These are phyloP conservation scores for Ruditapes philippinarum DNA, from an alignment of 1,140 invertebrate genomes.

Conservation along the genomic window DNA sequence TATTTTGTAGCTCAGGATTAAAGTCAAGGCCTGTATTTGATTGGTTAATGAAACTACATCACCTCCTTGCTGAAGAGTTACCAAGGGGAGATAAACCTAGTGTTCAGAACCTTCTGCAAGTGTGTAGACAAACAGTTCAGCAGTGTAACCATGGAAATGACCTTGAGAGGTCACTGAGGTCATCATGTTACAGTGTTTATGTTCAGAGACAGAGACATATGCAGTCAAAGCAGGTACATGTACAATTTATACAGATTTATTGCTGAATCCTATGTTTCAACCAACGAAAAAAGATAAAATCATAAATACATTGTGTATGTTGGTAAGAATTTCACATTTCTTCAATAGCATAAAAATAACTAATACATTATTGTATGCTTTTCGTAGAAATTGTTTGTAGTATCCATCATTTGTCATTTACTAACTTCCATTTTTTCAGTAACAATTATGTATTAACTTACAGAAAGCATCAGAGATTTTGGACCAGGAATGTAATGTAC, in stretches of 20 bases:
- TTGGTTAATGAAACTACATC: slow-evolving; percentile 79
- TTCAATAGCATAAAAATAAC: too few relatives aligned
- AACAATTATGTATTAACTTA: too few relatives aligned
- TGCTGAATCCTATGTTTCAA: too few relatives aligned
- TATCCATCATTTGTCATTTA: too few relatives aligned
- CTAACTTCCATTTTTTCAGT: too few relatives aligned
- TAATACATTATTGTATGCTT: too few relatives aligned
- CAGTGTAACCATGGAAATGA: slow-evolving; percentile 60
- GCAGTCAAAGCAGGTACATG: slow-evolving; percentile 50
- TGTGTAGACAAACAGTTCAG: slow-evolving; percentile 20
- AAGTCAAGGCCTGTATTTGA: slow-evolving; percentile 72
- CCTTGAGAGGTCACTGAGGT: slow-evolving; percentile 33
- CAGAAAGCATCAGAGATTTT: slow-evolving; percentile 31
- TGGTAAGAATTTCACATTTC: too few relatives aligned
- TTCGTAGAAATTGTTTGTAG: too few relatives aligned
- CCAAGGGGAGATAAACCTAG: slow-evolving; percentile 79
- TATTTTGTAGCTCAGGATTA: slow-evolving; percentile 78
- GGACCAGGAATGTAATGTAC: background rate
- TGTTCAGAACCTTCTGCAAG: slow-evolving; percentile 86
- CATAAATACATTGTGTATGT: too few relatives aligned
- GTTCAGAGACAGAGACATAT: slow-evolving; percentile 50
- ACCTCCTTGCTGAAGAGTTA: slow-evolving; percentile 71
- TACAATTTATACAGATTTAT: too few relatives aligned
- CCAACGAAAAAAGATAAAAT: too few relatives aligned
- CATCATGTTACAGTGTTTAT: slow-evolving; percentile 59